A percentile compares a stretch with the other conserved stretches of the same genome.
Evolutionary conservation across 2,797 vertebrate species (phyloP).

Genomic region (Trachurus trachurus): DNA sequence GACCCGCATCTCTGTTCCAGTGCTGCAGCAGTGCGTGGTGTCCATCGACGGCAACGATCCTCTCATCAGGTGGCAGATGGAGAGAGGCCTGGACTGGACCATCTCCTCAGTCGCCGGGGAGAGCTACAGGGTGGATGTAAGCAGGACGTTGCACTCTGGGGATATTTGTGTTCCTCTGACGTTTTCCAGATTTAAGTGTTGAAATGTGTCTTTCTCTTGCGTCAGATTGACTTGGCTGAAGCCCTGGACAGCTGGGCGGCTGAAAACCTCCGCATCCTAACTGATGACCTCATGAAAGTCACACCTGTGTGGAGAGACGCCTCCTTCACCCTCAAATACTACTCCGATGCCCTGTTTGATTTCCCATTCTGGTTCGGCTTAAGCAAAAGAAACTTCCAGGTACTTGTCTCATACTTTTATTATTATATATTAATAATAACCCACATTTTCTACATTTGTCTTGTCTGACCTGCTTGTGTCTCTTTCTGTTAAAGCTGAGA

Average conservation of each 20-base stretch:
- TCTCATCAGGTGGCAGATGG: conserved; percentile 79
- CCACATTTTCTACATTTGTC: neutral
- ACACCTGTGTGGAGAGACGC: conserved; percentile 67
- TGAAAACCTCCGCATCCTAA: conserved; percentile 26
- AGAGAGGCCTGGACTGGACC: conserved; percentile 78
- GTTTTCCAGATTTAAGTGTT: neutral
- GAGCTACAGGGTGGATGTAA: conserved; percentile 82
- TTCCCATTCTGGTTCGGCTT: conserved; percentile 81
- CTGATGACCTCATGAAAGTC: conserved; percentile 1
- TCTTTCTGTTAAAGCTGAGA: conserved; percentile 48
- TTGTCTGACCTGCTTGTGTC: conserved; percentile 13
- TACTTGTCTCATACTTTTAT: neutral
- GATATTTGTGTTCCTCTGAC: too few species aligned
- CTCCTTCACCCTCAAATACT: conserved; percentile 79
- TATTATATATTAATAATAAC: neutral
- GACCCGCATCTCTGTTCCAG: conserved; percentile 42
- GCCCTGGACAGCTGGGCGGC: conserved; percentile 61
- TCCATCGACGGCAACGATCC: conserved; percentile 74
- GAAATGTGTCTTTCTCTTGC: neutral
- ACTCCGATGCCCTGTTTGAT: conserved; percentile 81
- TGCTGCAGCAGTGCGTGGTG: conserved; percentile 69
- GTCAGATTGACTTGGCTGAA: conserved; percentile 77
- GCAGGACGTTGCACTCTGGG: neutral
- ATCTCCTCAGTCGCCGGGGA: conserved; percentile 83
- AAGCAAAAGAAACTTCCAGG: conserved; percentile 78